Percentiles rank a stretch among this genome's conserved stretches.
phyloP scores from a whole-genome alignment of 2,113 vertebrate genomes.

The Myrmecophaga tridactyla region DNA sequence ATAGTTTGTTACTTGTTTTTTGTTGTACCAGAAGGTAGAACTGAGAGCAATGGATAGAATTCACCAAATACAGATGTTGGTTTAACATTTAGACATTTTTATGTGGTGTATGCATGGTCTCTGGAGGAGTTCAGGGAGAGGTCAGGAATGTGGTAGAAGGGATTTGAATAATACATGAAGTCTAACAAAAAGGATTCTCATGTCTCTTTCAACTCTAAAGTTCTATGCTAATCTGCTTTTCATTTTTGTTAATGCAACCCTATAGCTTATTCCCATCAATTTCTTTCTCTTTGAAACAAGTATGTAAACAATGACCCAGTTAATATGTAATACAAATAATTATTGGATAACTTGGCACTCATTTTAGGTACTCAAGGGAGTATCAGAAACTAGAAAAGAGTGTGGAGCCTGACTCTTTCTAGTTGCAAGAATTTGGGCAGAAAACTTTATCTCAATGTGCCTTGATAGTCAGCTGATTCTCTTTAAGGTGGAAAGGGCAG shows the following conservation, averaged over 20 bases:
- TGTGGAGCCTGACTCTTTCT: background rate
- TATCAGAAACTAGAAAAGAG: background rate
- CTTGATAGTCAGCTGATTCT: background rate
- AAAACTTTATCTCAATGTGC: background rate
- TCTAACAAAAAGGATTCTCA: background rate
- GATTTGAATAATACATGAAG: background rate
- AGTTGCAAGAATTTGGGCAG: background rate
- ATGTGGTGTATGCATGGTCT: background rate
- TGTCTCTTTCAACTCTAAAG: background rate
- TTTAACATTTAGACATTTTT: background rate
- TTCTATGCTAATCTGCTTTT: background rate
- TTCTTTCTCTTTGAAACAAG: conserved; percentile 38
- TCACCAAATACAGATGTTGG: background rate
- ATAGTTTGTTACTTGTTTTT: background rate
- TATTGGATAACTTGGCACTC: background rate
- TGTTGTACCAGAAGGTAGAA: background rate
- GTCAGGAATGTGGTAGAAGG: background rate
- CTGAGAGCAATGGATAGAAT: background rate
- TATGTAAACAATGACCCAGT: background rate
- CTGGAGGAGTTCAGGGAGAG: background rate
- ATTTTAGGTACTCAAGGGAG: background rate
- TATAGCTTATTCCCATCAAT: background rate
- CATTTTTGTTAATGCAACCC: background rate
- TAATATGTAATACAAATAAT: background rate
- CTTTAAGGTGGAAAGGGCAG: background rate